These are phyloP conservation scores for Tyrophagus putrescentiae DNA, from an alignment of 1,140 invertebrate species.

Conservation along the genomic window DNA sequence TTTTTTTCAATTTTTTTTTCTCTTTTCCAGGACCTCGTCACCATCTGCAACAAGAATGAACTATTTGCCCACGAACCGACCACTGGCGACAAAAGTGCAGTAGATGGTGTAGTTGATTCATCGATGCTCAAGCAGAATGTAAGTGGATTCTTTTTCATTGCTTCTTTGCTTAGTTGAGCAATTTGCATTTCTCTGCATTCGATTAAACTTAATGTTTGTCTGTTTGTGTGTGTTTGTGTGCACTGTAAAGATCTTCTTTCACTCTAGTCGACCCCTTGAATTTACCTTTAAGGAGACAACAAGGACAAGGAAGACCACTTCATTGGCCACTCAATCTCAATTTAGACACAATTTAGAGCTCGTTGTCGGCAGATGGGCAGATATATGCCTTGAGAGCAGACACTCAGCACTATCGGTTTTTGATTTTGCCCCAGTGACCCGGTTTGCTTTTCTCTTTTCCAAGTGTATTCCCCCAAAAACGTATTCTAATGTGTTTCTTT, in stretches of 20 bases:
- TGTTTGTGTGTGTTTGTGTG: too few relatives aligned
- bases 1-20: neutral
- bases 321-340: too few relatives aligned
- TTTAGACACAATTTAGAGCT: too few relatives aligned
- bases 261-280: too few relatives aligned
- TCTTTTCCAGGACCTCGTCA: neutral
- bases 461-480: neutral
- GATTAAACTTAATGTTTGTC: too few relatives aligned
- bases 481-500: too few relatives aligned
- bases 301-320: too few relatives aligned
- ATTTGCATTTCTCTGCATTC: too few relatives aligned
- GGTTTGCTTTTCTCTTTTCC: neutral
- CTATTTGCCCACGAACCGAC: neutral
- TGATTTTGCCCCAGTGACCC: neutral
- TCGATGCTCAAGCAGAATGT: constrained; percentile 11
- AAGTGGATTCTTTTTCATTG: constrained; percentile 3
- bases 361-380: too few relatives aligned
- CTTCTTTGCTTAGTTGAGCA: neutral
- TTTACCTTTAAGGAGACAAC: too few relatives aligned
- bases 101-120: neutral
- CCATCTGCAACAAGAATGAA: neutral
- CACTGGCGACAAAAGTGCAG: neutral
- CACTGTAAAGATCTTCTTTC: too few relatives aligned
- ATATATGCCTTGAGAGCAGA: too few relatives aligned
- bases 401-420: neutral